Evolutionary conservation across 1,140 invertebrate species (phyloP).

Genomic region (Portunus trituberculatus): DNA sequence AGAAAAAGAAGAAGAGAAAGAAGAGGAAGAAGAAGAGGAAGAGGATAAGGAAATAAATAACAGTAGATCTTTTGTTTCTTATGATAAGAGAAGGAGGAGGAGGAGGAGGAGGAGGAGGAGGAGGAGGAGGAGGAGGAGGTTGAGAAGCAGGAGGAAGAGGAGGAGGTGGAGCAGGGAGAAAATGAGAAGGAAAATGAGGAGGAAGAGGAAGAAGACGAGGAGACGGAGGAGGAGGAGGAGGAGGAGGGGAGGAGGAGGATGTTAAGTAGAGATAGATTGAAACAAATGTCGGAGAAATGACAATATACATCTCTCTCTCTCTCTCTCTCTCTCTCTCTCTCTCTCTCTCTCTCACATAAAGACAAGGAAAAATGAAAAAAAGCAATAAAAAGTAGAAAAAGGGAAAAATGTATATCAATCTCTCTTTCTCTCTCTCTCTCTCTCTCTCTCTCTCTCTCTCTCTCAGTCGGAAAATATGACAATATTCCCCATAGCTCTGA

Average conservation of each 20-base stretch:
- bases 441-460: too few relatives aligned
- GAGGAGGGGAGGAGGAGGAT: background rate
- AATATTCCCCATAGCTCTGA: background rate
- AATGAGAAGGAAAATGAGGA: background rate
- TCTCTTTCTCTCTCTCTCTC: too few relatives aligned
- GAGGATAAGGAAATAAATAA: background rate
- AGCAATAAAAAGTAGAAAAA: too few relatives aligned
- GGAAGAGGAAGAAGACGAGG: background rate
- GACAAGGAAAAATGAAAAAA: too few relatives aligned
- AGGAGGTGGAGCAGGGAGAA: background rate
- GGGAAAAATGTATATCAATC: too few relatives aligned
- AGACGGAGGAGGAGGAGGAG: too few relatives aligned
- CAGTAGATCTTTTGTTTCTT: too few relatives aligned
- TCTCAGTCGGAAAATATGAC: too few relatives aligned
- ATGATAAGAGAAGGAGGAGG: constrained; percentile 14
- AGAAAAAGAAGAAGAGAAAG: background rate
- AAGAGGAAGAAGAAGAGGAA: constrained; percentile 27
- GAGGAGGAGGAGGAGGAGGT: background rate
- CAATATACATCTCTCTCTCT: background rate
- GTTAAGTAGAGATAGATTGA: background rate
- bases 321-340: constrained; percentile 20
- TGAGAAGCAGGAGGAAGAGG: background rate
- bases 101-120: constrained; percentile 32
- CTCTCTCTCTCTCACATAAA: background rate
- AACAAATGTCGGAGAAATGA: background rate